Evolutionary conservation across 1,140 invertebrate genomes (phyloP).

Genomic region (Drosophila kanapiae): DNA sequence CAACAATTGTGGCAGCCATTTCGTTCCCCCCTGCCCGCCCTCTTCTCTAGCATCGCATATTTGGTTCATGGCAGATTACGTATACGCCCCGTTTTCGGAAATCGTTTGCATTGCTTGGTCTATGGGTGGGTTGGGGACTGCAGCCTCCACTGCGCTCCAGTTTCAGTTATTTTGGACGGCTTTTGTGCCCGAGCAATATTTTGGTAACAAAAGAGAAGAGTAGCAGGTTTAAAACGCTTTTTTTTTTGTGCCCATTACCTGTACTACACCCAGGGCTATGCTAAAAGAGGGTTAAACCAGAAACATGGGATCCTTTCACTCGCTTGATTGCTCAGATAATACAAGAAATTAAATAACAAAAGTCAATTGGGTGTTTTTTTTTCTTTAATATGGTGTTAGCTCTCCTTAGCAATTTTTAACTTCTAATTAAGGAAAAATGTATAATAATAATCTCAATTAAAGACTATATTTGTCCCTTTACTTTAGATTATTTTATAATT

Average conservation of each 20-base stretch:
- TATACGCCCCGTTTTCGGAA: slow-evolving; percentile 74
- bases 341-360: background rate
- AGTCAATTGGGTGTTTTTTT: slow-evolving; percentile 20
- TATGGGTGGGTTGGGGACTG: slow-evolving; percentile 8
- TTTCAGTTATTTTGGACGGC: slow-evolving; percentile 69
- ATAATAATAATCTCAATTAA: background rate
- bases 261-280: slow-evolving; percentile 27
- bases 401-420: too few species aligned
- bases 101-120: slow-evolving; percentile 72
- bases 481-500: too few species aligned
- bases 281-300: slow-evolving; percentile 6
- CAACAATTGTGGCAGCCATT: slow-evolving; percentile 42
- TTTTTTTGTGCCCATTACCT: slow-evolving; percentile 37
- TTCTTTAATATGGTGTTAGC: too few species aligned
- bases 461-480: background rate
- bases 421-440: too few species aligned
- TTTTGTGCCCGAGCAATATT: slow-evolving; percentile 64
- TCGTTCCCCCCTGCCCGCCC: background rate
- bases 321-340: background rate
- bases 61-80: slow-evolving; percentile 81
- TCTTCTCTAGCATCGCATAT: slow-evolving; percentile 54
- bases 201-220: slow-evolving; percentile 62
- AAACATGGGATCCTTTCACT: slow-evolving; percentile 16
- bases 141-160: slow-evolving; percentile 49
- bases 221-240: slow-evolving; percentile 57